phyloP scores from a whole-genome alignment of 2,113 vertebrate genomes.

The Pipa parva region DNA sequence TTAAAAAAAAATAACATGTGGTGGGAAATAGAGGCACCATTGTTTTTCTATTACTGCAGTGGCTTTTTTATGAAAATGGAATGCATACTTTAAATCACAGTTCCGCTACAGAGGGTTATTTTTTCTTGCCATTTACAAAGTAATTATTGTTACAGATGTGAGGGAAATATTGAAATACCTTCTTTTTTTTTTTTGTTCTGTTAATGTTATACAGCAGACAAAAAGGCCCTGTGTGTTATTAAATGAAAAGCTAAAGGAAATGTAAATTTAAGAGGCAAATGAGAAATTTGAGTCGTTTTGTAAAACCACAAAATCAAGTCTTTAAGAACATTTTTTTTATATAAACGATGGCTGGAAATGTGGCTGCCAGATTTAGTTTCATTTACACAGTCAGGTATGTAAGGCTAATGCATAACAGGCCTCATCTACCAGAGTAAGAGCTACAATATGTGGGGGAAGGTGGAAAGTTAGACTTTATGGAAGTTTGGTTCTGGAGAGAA shows the following conservation, averaged over 20 bases:
- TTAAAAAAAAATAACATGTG: slow-evolving; percentile 50
- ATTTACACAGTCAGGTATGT: too few species aligned
- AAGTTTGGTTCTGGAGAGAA: too few species aligned
- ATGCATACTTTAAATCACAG: slow-evolving; percentile 48
- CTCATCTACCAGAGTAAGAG: too few species aligned
- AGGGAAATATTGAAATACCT: neutral
- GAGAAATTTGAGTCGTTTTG: neutral
- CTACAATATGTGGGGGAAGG: too few species aligned
- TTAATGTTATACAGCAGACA: slow-evolving; percentile 36
- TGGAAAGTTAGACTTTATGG: too few species aligned
- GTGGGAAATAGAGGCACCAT: slow-evolving; percentile 61
- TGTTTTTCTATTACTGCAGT: slow-evolving; percentile 61
- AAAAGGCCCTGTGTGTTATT: slow-evolving; percentile 22
- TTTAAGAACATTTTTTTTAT: neutral
- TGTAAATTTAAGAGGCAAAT: neutral
- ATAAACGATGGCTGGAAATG: too few species aligned
- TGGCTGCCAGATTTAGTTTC: too few species aligned
- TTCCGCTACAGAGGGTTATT: slow-evolving; percentile 24
- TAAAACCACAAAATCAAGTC: neutral
- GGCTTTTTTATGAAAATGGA: slow-evolving; percentile 56
- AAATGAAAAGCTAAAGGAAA: neutral
- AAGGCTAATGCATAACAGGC: too few species aligned
- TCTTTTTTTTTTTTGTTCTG: slow-evolving; percentile 39
- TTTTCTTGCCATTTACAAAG: neutral
- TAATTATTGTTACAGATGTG: slow-evolving; percentile 10